Percentiles rank a stretch among this genome's conserved stretches.
Evolutionary conservation across 2,797 vertebrate species (phyloP).

Genomic region (Tapirus indicus): DNA sequence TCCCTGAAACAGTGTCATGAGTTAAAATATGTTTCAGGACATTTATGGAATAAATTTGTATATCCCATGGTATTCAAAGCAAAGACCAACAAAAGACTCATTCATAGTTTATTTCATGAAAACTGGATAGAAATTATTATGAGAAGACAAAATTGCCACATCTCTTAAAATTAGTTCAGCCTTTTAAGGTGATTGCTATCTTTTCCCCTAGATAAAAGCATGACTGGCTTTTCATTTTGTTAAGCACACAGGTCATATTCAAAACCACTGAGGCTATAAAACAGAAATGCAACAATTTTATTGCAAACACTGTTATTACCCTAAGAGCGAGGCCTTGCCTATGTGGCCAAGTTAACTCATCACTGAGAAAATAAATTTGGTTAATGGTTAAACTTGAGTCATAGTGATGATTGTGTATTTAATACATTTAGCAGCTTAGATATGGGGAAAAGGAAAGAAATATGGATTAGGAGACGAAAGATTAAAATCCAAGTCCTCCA

Average conservation of each 20-base stretch:
- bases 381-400: not conserved
- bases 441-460: not conserved
- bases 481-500: constrained; percentile 17
- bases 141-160: not conserved
- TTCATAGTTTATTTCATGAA: constrained; percentile 22
- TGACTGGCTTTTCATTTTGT: not conserved
- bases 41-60: not conserved
- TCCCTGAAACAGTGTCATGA: not conserved
- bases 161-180: not conserved
- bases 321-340: not conserved
- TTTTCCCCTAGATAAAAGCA: not conserved
- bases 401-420: not conserved
- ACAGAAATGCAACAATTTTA: not conserved
- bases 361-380: not conserved
- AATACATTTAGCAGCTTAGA: not conserved
- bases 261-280: not conserved
- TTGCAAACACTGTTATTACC: not conserved
- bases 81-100: not conserved
- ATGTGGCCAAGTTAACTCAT: not conserved
- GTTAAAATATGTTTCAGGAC: not conserved
- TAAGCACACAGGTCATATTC: not conserved
- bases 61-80: not conserved
- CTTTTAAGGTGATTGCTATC: not conserved
- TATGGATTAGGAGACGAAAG: not conserved
- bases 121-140: not conserved